phyloP scores from a whole-genome alignment of 2,113 vertebrate genomes.

The Coryphaenoides rupestris region DNA sequence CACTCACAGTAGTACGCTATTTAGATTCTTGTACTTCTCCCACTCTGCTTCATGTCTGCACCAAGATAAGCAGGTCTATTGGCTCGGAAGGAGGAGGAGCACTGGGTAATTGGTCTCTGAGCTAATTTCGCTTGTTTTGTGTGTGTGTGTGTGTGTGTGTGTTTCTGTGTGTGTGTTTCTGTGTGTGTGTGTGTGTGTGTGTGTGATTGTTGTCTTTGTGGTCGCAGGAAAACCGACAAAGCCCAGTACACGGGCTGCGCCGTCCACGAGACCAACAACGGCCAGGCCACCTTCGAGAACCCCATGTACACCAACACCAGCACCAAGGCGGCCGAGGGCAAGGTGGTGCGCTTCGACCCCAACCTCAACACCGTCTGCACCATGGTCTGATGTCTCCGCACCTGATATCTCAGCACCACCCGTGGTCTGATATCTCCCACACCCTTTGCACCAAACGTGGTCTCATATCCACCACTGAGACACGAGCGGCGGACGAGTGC shows the following conservation, averaged over 20 bases:
- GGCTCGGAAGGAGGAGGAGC: no score
- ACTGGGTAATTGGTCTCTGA: conserved; percentile 41
- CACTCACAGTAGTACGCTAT: no score
- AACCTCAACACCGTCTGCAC: conserved; percentile 99
- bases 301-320: conserved; percentile 99
- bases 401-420: conserved; percentile 90
- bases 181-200: no score
- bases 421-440: conserved; percentile 93
- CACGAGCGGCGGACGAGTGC: background rate
- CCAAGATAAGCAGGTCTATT: background rate
- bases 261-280: conserved; percentile 98
- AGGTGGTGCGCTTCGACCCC: conserved; percentile 96
- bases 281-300: conserved; percentile 98
- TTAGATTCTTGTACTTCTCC: no score
- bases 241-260: conserved; percentile 96
- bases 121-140: conserved; percentile 29
- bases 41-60: no score
- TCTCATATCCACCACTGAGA: conserved; percentile 76
- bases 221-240: conserved; percentile 91
- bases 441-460: conserved; percentile 99
- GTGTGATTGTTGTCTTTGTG: no score
- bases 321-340: conserved; percentile 91
- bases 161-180: no score
- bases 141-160: no score
- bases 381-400: conserved; percentile 85